Evolutionary conservation across 1,140 invertebrate species (phyloP).

Genomic region (Ceratina australensis): DNA sequence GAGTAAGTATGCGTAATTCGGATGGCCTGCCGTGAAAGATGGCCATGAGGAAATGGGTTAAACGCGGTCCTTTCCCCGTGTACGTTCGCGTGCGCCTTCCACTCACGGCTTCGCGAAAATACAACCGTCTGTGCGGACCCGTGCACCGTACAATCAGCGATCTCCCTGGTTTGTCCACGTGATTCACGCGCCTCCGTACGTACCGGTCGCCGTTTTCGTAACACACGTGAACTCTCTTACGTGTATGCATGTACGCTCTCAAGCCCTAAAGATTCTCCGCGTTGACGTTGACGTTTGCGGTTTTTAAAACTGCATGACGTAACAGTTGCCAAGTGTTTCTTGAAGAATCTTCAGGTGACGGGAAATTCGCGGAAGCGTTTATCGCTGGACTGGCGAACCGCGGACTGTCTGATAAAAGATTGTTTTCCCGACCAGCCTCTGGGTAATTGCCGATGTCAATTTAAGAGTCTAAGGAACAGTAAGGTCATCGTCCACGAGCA

Average conservation of each 20-base stretch:
- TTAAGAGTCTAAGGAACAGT: not conserved
- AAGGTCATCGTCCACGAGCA: slow-evolving; percentile 12
- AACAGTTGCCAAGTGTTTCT: no score
- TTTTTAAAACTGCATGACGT: no score
- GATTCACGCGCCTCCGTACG: not conserved
- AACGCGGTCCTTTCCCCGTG: slow-evolving; percentile 32
- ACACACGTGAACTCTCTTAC: slow-evolving; percentile 21
- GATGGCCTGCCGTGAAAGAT: not conserved
- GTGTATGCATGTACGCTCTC: not conserved
- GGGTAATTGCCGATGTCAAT: not conserved
- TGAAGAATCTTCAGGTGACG: no score
- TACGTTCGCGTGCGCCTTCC: not conserved
- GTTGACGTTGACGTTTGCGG: no score
- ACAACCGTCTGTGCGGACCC: not conserved
- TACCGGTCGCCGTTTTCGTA: slow-evolving; percentile 20
- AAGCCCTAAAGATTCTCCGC: no score
- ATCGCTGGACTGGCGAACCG: no score
- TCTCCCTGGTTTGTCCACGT: slow-evolving; percentile 8
- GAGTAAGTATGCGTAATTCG: not conserved
- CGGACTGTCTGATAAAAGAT: no score
- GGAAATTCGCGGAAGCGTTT: no score
- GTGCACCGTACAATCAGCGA: not conserved
- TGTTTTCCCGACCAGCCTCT: not conserved
- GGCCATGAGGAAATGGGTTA: slow-evolving; percentile 45
- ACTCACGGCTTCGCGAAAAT: not conserved